A percentile compares a stretch with the other conserved stretches of the same genome.
These are phyloP conservation scores for Gallinago undulata DNA, from an alignment of 2,113 vertebrate genomes.

Conservation along the genomic window DNA sequence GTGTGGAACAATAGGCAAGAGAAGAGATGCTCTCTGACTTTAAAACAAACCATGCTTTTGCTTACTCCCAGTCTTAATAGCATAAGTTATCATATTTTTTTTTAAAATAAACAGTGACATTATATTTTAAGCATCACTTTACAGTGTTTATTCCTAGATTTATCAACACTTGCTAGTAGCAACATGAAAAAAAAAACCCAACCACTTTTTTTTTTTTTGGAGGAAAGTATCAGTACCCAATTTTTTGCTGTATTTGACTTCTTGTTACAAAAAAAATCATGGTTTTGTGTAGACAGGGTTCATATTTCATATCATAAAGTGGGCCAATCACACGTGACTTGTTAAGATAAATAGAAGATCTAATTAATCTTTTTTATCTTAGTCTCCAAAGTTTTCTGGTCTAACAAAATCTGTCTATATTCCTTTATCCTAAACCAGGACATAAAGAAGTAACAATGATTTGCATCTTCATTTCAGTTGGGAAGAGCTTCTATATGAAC, in stretches of 20 bases:
- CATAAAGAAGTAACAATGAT: not conserved
- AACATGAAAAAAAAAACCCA: not conserved
- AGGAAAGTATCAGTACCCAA: not conserved
- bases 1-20: not conserved
- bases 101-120: not conserved
- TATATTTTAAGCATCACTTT: not conserved
- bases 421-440: not conserved
- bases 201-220: not conserved
- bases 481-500: not conserved
- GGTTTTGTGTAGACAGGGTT: not conserved
- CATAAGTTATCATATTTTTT: not conserved
- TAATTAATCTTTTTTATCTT: not conserved
- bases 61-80: not conserved
- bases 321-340: not conserved
- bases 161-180: not conserved
- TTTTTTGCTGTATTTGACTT: not conserved
- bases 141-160: not conserved
- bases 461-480: constrained; percentile 1
- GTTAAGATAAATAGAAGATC: not conserved
- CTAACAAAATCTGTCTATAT: not conserved
- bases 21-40: not conserved
- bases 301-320: not conserved
- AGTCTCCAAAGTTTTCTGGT: not conserved
- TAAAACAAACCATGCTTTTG: not conserved
- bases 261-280: not conserved